Evolutionary conservation across 2,888 invertebrate species (phyloP).

Genomic region (Ochropleura leucogaster): DNA sequence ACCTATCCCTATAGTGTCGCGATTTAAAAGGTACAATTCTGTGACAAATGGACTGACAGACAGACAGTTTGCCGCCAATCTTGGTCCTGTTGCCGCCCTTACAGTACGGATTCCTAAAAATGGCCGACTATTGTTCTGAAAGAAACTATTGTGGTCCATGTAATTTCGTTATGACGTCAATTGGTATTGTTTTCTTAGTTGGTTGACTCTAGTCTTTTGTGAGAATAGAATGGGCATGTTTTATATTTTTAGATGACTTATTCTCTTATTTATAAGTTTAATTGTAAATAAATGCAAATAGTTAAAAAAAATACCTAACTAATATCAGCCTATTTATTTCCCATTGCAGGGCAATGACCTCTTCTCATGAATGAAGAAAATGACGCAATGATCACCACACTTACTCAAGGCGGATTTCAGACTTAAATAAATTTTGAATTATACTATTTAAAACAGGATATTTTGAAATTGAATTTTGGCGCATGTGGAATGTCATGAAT

Average conservation of each 20-base stretch:
- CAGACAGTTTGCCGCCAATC: no score
- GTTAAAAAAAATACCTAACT: not conserved
- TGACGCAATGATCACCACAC: not conserved
- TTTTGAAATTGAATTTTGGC: no score
- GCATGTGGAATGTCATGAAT: no score
- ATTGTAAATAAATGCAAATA: not conserved
- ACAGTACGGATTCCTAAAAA: not conserved
- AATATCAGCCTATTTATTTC: not conserved
- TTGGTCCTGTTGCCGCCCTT: not conserved
- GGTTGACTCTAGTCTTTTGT: not conserved
- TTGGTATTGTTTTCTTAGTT: conserved; percentile 19
- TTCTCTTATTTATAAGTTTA: not conserved
- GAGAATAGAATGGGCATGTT: no score
- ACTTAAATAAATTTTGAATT: not conserved
- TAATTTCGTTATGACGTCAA: conserved; percentile 29
- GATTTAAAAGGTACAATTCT: not conserved
- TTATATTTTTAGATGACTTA: no score
- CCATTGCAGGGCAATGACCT: not conserved
- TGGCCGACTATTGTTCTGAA: conserved; percentile 34
- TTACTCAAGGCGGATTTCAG: not conserved
- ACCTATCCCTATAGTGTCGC: not conserved
- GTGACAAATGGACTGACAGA: not conserved
- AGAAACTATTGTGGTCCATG: conserved; percentile 18
- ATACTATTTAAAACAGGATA: no score
- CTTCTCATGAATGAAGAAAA: not conserved